Conservation (phyloP, 2,888 invertebrate genomes). For the Eupithecia subumbrata region DNA sequence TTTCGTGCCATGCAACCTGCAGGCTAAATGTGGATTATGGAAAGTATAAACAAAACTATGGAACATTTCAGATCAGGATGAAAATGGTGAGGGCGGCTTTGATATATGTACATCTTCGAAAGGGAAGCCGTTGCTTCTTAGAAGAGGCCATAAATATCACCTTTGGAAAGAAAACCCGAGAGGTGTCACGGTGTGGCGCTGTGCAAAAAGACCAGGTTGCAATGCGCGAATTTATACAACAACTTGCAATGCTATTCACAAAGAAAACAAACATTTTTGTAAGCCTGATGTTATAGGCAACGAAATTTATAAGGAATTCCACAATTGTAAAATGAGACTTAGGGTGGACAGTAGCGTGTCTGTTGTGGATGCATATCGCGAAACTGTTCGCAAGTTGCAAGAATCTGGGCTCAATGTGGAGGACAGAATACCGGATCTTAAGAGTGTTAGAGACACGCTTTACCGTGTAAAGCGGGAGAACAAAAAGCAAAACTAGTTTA, state of each 20-base stretch:
- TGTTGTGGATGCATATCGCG: slow-evolving; percentile 9
- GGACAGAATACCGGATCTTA: slow-evolving; percentile 13
- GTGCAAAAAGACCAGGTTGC: background rate
- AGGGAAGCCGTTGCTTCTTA: background rate
- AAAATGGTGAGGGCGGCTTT: background rate
- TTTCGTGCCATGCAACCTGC: no score
- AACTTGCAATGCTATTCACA: background rate
- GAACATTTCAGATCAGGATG: background rate
- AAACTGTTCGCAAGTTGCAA: slow-evolving; percentile 12
- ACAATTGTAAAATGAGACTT: slow-evolving; percentile 5
- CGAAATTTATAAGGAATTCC: slow-evolving; percentile 3
- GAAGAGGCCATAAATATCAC: background rate
- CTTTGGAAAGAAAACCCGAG: no score
- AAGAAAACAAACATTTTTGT: background rate
- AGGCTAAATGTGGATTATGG: background rate
- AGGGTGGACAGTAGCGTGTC: background rate
- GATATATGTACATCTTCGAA: background rate
- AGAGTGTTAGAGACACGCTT: slow-evolving; percentile 7
- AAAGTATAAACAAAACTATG: no score
- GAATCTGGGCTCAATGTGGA: background rate
- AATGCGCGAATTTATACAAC: background rate
- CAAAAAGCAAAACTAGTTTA: slow-evolving; percentile 16
- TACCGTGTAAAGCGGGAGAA: slow-evolving; percentile 30
- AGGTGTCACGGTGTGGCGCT: background rate
- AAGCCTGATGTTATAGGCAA: background rate